Evolutionary conservation across 2,797 vertebrate genomes (phyloP).

Genomic region (Sylvilagus floridanus): DNA sequence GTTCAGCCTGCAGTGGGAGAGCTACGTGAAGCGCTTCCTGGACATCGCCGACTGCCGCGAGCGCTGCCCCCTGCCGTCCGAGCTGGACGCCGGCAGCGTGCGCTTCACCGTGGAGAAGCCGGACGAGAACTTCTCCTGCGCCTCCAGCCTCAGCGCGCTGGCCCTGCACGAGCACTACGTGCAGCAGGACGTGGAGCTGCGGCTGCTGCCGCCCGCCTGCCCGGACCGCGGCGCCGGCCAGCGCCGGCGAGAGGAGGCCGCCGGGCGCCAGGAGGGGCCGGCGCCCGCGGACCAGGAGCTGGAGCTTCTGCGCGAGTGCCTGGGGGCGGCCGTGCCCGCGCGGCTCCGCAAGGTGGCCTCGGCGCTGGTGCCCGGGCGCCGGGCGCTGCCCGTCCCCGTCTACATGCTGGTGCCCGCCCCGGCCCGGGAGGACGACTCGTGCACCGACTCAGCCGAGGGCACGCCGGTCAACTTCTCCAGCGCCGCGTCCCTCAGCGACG

Average conservation of each 20-base stretch:
- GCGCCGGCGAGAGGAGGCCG: constrained; percentile 89
- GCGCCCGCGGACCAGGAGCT: constrained; percentile 92
- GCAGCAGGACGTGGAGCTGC: constrained; percentile 98
- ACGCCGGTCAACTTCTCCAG: constrained; percentile 96
- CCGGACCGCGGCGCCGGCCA: constrained; percentile 91
- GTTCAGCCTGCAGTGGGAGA: constrained; percentile 96
- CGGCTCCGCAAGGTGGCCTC: constrained; percentile 95
- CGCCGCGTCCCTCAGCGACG: constrained; percentile 95
- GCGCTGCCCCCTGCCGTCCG: constrained; percentile 95
- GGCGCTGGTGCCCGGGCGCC: constrained; percentile 92
- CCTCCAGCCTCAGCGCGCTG: constrained; percentile 98
- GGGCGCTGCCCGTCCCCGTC: constrained; percentile 92
- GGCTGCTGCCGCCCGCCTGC: constrained; percentile 93
- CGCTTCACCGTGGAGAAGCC: constrained; percentile 99
- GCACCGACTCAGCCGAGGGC: constrained; percentile 95
- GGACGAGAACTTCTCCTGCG: constrained; percentile 98
- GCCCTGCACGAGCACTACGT: constrained; percentile 98
- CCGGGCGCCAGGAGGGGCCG: constrained; percentile 89
- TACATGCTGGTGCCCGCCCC: constrained; percentile 96
- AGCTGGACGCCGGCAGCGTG: constrained; percentile 95
- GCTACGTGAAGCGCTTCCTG: constrained; percentile 95
- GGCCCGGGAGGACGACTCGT: constrained; percentile 92
- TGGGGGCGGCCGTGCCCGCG: constrained; percentile 96
- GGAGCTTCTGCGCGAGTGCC: constrained; percentile 97
- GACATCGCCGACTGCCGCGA: constrained; percentile 97